Base-by-base conservation (phyloP, 2,888 invertebrate species). In the Torymus aiolomorphi region DNA sequence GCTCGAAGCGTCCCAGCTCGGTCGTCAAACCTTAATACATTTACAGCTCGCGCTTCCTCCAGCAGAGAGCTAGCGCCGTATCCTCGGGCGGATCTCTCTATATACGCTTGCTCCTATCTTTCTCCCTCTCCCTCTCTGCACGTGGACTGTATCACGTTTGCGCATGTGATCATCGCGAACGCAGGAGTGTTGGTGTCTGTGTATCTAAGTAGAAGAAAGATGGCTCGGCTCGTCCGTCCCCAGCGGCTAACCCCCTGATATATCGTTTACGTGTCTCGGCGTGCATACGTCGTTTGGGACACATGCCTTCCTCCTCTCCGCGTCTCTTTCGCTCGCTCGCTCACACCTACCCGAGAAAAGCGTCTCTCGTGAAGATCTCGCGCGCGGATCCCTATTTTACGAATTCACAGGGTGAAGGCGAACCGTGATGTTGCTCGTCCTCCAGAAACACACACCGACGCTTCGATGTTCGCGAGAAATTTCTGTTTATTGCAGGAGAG, bases 231-330 rank as follows among this genome's bases (percentile, higher is more conserved):
- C 89, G 88, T 88, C 86, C 88, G 89, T 90, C 90, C 89, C 90
- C 88, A 89, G 89, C 87, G 90, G 89, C 89, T 89, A 90, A 90
- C 90, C 89, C 89, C 87, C 89, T 90, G 90, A 90, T 90, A 90
- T 90, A 90, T 90, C 90, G 90, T 89, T 90, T 89, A 90, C 89
- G 90, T 90, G 90, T 89, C 89, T 88, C 88, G 87, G 87, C 88
- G 88, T 89, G 89, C 89, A 89, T 89, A 89, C 88, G 88, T 89
- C 89, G 88, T 89, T 89, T 88, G 88, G 87, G 89, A 89, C 89
- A 89, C 88, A 88, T 87, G 88, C 42, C 80, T 75, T 62, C 31
- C 1, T 63, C 16, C 56, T 24, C 62, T 62, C 18, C 1, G 62
- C 16, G 49, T 24, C 62, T 49, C 70, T 51, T 20, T n/a, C 11